phyloP scores from a whole-genome alignment of 2,113 vertebrate species.

The Pogona vitticeps region DNA sequence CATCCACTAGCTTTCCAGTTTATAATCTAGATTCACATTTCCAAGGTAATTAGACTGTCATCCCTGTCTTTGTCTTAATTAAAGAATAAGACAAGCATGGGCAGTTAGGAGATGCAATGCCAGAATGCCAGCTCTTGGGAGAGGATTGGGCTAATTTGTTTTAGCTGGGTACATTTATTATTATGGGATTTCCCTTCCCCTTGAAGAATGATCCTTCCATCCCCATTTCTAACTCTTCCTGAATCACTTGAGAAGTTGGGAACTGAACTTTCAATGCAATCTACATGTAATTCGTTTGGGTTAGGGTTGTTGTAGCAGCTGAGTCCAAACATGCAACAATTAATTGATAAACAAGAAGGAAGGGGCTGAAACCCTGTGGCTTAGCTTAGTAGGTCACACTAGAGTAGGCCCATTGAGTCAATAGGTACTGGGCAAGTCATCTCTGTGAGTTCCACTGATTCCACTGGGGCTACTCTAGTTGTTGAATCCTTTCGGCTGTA shows the following conservation, averaged over 20 bases:
- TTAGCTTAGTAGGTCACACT: too few relatives aligned
- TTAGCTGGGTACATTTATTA: background rate
- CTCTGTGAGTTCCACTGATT: too few relatives aligned
- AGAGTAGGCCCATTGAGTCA: too few relatives aligned
- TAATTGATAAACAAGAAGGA: too few relatives aligned
- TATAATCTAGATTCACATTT: conserved; percentile 35
- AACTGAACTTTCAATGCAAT: background rate
- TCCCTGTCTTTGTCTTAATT: conserved; percentile 45
- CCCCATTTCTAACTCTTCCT: background rate
- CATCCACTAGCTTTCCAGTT: background rate
- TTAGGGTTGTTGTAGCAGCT: too few relatives aligned
- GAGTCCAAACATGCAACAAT: too few relatives aligned
- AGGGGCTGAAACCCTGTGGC: too few relatives aligned
- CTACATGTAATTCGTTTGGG: too few relatives aligned
- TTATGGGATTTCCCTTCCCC: background rate
- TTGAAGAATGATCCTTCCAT: background rate
- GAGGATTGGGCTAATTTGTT: background rate
- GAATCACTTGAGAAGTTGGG: background rate
- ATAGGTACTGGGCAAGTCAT: too few relatives aligned
- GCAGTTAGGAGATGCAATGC: conserved; percentile 8
- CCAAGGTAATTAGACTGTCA: conserved; percentile 43
- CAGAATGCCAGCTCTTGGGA: background rate
- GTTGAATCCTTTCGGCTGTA: too few relatives aligned
- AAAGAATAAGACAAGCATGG: conserved; percentile 42
- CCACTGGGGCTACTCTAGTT: too few relatives aligned